These are phyloP conservation scores for Steatornis caripensis DNA, from an alignment of 2,113 vertebrate species.

Conservation along the genomic window DNA sequence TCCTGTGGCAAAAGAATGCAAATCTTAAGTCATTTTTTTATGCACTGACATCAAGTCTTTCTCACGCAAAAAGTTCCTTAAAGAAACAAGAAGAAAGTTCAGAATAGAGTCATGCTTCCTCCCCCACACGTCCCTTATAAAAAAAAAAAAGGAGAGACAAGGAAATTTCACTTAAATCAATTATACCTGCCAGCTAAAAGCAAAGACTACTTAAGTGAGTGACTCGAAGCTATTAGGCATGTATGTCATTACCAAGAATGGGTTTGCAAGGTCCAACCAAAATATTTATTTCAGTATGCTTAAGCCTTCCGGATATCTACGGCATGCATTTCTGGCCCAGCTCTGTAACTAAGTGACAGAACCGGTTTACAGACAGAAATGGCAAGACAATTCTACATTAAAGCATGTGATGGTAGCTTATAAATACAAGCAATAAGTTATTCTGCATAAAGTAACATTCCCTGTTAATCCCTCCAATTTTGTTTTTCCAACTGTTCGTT, in stretches of 20 bases:
- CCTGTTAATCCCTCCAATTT: not conserved
- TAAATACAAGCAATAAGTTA: not conserved
- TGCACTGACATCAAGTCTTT: constrained; percentile 63
- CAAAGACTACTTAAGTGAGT: constrained; percentile 2
- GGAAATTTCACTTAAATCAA: constrained; percentile 36
- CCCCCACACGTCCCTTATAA: not conserved
- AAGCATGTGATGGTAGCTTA: not conserved
- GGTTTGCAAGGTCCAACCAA: not conserved
- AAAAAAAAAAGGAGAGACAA: not conserved
- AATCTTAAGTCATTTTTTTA: constrained; percentile 74
- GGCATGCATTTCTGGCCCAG: not conserved
- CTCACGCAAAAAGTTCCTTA: constrained; percentile 47
- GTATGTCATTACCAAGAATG: not conserved
- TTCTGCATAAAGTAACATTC: not conserved
- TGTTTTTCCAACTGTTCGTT: not conserved
- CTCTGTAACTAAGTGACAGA: not conserved
- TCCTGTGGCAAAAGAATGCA: constrained; percentile 73
- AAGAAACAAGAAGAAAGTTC: constrained; percentile 66
- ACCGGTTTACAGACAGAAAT: not conserved
- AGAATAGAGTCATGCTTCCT: constrained; percentile 62
- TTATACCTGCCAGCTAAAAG: constrained; percentile 34
- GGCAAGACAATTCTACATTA: not conserved
- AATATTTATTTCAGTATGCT: not conserved
- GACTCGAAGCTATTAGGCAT: not conserved
- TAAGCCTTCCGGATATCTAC: not conserved